phyloP scores from a whole-genome alignment of 2,797 vertebrate species.

The Enteromius mattozi region DNA sequence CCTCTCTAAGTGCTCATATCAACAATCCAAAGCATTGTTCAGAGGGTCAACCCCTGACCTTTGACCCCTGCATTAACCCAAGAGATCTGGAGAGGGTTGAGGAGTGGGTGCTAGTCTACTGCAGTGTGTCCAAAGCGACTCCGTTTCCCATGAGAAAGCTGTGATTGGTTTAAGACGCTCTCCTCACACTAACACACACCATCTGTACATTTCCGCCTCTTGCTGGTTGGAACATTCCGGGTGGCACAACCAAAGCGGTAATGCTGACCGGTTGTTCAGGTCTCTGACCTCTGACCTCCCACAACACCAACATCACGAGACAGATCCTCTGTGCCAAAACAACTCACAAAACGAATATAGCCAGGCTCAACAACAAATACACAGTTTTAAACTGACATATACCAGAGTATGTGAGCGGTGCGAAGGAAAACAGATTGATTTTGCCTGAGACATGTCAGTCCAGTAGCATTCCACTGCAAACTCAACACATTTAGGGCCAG shows the following conservation, averaged over 20 bases:
- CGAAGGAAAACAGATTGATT: not conserved
- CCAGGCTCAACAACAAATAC: constrained; percentile 23
- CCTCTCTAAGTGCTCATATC: constrained; percentile 56
- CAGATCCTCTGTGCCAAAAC: constrained; percentile 43
- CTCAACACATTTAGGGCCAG: not conserved
- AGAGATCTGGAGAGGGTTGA: constrained; percentile 58
- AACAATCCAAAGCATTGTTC: constrained; percentile 76
- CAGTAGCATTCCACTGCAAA: not conserved
- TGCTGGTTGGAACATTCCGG: constrained; percentile 62
- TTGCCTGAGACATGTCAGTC: not conserved
- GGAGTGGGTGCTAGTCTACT: constrained; percentile 72
- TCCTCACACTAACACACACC: constrained; percentile 76
- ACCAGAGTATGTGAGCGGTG: not conserved
- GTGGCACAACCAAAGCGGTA: constrained; percentile 31
- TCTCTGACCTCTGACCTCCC: constrained; percentile 47
- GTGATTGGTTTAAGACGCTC: constrained; percentile 68
- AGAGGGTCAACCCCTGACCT: constrained; percentile 81
- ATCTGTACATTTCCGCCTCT: constrained; percentile 79
- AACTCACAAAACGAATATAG: constrained; percentile 43
- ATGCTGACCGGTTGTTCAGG: constrained; percentile 33
- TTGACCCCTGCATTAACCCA: constrained; percentile 77
- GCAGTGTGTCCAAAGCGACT: constrained; percentile 66
- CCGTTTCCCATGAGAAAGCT: constrained; percentile 81
- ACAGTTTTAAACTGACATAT: constrained; percentile 5
- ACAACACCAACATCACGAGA: constrained; percentile 19